A percentile compares a stretch with the other conserved stretches of the same genome.
Conservation (phyloP, 2,888 invertebrate genomes). For the Oxyteleia sp. region DNA sequence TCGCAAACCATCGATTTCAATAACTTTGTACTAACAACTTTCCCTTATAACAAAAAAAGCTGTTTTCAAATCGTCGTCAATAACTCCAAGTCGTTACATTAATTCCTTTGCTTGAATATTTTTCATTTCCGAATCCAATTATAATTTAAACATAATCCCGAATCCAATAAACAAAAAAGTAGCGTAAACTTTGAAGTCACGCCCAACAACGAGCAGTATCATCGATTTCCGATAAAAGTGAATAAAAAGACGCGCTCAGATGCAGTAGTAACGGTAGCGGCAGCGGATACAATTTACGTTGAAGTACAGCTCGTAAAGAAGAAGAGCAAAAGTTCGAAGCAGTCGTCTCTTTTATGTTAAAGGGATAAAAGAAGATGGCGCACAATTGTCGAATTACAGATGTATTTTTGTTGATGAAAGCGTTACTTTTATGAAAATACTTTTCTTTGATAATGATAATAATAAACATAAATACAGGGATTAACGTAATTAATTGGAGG, state of each 20-base stretch:
- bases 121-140: slow-evolving; percentile 55
- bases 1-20: too few relatives aligned
- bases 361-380: slow-evolving; percentile 47
- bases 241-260: slow-evolving; percentile 65
- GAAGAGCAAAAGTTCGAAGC: slow-evolving; percentile 63
- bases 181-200: slow-evolving; percentile 63
- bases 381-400: slow-evolving; percentile 54
- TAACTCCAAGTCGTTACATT: slow-evolving; percentile 30
- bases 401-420: slow-evolving; percentile 50
- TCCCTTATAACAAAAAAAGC: too few relatives aligned
- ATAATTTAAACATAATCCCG: slow-evolving; percentile 56
- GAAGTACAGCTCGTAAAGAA: slow-evolving; percentile 57
- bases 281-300: slow-evolving; percentile 63
- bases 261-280: slow-evolving; percentile 44
- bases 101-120: slow-evolving; percentile 31
- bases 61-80: too few relatives aligned
- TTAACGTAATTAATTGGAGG: too few relatives aligned
- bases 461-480: too few relatives aligned
- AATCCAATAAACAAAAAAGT: slow-evolving; percentile 58
- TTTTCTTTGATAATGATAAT: not conserved
- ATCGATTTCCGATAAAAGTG: slow-evolving; percentile 67
- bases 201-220: slow-evolving; percentile 67
- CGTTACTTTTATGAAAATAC: not conserved
- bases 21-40: too few relatives aligned
- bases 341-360: slow-evolving; percentile 43